phyloP scores from a whole-genome alignment of 2,113 vertebrate genomes.

The Vidua chalybeata region DNA sequence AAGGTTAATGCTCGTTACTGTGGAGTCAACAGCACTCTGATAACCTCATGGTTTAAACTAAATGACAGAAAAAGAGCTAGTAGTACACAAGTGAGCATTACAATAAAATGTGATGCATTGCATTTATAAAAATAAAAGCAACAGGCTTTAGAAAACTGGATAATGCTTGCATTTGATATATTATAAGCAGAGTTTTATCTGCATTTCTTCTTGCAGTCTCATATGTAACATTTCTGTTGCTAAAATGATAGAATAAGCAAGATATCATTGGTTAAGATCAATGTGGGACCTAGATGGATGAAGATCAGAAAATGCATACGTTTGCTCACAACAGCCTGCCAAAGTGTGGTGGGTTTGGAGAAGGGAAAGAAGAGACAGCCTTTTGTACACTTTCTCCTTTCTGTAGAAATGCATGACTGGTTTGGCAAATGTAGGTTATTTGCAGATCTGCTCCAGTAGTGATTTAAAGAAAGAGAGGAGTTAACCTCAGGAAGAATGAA shows the following conservation, averaged over 20 bases:
- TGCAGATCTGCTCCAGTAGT: background rate
- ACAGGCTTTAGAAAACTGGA: background rate
- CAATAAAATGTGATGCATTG: background rate
- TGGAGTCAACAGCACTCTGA: slow-evolving; percentile 21
- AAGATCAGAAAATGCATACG: background rate
- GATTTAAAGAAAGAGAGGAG: background rate
- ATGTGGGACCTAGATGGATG: background rate
- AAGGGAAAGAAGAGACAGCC: background rate
- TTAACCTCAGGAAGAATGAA: background rate
- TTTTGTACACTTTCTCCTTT: background rate
- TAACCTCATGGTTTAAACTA: slow-evolving; percentile 13
- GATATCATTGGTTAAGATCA: background rate
- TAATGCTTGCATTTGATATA: background rate
- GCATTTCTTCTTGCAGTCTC: background rate
- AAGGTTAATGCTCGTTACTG: slow-evolving; percentile 7
- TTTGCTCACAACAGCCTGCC: background rate
- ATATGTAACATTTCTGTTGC: background rate
- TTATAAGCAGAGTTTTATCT: background rate
- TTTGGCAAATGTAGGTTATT: background rate
- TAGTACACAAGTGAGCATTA: background rate
- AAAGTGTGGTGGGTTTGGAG: background rate
- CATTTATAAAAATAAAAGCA: slow-evolving; percentile 20
- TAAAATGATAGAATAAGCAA: background rate
- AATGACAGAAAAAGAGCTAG: slow-evolving; percentile 6
- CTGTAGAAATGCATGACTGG: background rate